Conservation (phyloP, 2,888 invertebrate genomes). For the Meteorus cinctellus region DNA sequence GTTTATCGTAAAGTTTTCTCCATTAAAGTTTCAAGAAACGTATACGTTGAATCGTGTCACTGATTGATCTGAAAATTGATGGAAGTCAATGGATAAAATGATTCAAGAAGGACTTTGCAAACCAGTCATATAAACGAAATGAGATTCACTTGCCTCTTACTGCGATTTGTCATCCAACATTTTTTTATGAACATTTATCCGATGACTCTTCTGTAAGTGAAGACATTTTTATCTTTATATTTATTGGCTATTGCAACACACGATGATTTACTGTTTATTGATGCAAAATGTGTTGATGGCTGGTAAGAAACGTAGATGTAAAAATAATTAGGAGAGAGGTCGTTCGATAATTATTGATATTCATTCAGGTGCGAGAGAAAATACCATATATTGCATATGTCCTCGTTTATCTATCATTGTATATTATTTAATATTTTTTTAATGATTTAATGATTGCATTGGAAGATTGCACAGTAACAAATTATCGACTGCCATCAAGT, state of each 20-base stretch:
- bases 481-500: not conserved
- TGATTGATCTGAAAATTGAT: conserved; percentile 26
- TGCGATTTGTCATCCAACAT: not conserved
- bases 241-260: not conserved
- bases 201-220: conserved; percentile 13
- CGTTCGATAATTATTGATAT: not conserved
- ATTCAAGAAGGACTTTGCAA: not conserved
- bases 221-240: not conserved
- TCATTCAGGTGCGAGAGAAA: not conserved
- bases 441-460: not conserved
- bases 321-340: conserved; percentile 8
- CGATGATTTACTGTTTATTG: conserved; percentile 8
- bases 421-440: not conserved
- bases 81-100: conserved; percentile 1
- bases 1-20: not conserved
- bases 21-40: conserved; percentile 24
- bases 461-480: not conserved
- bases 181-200: not conserved
- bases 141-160: conserved; percentile 15
- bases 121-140: conserved; percentile 5
- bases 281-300: conserved; percentile 4
- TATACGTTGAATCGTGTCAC: conserved; percentile 4
- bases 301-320: not conserved
- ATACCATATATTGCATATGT: not conserved
- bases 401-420: not conserved